A percentile compares a stretch with the other conserved stretches of the same genome.
These are phyloP conservation scores for Brachyalestes nurse DNA, from an alignment of 2,797 vertebrate species.

Conservation along the genomic window DNA sequence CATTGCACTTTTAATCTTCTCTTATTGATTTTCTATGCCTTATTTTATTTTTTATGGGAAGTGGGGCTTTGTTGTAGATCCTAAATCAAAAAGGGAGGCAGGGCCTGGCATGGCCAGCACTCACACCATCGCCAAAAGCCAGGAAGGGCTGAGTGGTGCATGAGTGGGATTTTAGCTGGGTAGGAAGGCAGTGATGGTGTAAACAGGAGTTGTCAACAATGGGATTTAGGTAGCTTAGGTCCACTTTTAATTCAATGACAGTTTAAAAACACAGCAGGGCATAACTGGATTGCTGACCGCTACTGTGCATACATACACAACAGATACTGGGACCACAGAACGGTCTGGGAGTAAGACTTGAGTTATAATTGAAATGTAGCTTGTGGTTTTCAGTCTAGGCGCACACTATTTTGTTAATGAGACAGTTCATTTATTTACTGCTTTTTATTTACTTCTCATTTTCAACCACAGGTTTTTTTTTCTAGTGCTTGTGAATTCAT, in stretches of 20 bases:
- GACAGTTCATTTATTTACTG: too few relatives aligned
- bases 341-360: background rate
- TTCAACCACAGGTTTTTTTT: too few relatives aligned
- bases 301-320: background rate
- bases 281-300: background rate
- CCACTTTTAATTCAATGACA: background rate
- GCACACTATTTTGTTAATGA: too few relatives aligned
- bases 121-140: conserved; percentile 2
- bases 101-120: background rate
- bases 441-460: too few relatives aligned
- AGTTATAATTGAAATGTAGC: background rate
- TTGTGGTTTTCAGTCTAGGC: background rate
- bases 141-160: background rate
- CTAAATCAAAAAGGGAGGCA: background rate
- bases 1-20: too few relatives aligned
- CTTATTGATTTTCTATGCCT: too few relatives aligned
- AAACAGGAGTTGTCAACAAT: background rate
- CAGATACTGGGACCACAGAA: background rate
- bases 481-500: too few relatives aligned
- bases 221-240: conserved; percentile 1
- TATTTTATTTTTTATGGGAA: conserved; percentile 10
- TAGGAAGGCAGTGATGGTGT: background rate
- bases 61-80: conserved; percentile 6
- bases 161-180: conserved; percentile 11
- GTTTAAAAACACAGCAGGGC: background rate